A percentile compares a stretch with the other conserved stretches of the same genome.
Conservation (phyloP, 2,797 vertebrate genomes). For the Poeciliopsis turneri region DNA sequence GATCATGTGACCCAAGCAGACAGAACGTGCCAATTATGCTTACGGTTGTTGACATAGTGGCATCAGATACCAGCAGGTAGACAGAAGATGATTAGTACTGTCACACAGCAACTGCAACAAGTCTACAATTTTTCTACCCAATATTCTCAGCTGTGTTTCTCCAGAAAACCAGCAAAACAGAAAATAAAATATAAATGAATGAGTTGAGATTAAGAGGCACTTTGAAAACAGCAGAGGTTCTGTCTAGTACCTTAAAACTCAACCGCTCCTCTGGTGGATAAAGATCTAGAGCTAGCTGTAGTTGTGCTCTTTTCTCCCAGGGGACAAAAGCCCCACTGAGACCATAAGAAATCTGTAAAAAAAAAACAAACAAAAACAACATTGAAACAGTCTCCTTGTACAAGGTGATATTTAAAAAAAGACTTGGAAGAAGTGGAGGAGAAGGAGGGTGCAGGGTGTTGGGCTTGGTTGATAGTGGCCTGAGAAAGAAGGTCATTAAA, state of each 20-base stretch:
- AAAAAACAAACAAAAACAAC: slow-evolving; percentile 2
- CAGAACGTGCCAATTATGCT: neutral
- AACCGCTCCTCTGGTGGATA: slow-evolving; percentile 46
- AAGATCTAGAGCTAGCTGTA: slow-evolving; percentile 30
- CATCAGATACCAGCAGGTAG: slow-evolving; percentile 5
- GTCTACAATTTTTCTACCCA: neutral
- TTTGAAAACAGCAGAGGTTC: slow-evolving; percentile 2
- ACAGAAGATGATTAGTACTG: neutral
- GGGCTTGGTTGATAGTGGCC: slow-evolving; percentile 4
- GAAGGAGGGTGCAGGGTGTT: neutral
- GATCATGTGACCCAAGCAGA: slow-evolving; percentile 15
- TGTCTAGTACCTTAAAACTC: slow-evolving; percentile 18
- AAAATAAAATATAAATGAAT: slow-evolving; percentile 48
- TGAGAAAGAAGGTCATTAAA: slow-evolving; percentile 25
- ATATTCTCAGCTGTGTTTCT: slow-evolving; percentile 42
- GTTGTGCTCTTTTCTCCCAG: slow-evolving; percentile 32
- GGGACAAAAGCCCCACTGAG: slow-evolving; percentile 38
- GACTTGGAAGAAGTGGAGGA: neutral
- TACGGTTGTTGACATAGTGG: neutral
- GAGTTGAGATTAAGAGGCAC: slow-evolving; percentile 1
- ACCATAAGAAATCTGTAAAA: slow-evolving; percentile 13
- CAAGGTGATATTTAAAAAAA: slow-evolving; percentile 23
- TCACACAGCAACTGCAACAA: neutral
- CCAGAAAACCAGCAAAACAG: slow-evolving; percentile 57
- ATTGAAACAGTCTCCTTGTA: slow-evolving; percentile 28